Evolutionary conservation across 37 sponge, comb jelly and placozoan genomes (phyloP).

Genomic region (Amphimedon queenslandica): DNA sequence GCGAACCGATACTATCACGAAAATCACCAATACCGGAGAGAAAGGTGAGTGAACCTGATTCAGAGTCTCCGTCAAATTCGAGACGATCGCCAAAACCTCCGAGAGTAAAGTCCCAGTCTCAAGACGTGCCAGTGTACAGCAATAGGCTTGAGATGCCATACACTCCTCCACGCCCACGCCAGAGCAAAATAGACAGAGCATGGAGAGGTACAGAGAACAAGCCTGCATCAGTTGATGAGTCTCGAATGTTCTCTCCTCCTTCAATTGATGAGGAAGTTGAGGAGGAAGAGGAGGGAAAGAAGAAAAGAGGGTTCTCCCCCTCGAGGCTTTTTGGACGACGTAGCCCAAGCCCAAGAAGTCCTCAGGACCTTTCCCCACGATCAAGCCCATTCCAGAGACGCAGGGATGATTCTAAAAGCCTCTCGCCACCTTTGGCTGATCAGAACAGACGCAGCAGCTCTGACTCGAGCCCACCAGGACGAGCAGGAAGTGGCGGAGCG

Average conservation of each 20-base stretch:
- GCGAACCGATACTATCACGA: neutral
- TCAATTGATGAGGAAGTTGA: too few species aligned
- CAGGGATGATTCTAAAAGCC: neutral
- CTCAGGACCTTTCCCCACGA: neutral
- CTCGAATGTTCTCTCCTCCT: neutral
- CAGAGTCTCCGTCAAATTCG: neutral
- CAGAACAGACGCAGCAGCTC: neutral
- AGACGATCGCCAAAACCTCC: neutral
- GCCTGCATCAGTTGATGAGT: neutral
- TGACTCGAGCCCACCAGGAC: neutral
- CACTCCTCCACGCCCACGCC: neutral
- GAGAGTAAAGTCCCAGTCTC: neutral
- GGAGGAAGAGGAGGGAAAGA: too few species aligned
- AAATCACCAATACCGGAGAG: neutral
- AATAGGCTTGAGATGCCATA: neutral
- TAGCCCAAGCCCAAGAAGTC: neutral
- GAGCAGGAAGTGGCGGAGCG: neutral
- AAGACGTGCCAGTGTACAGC: too few species aligned
- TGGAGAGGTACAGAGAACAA: neutral
- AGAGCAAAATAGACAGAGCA: constrained; percentile 10
- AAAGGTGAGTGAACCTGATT: neutral
- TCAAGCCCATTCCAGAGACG: neutral
- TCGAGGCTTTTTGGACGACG: neutral
- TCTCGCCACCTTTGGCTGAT: neutral
- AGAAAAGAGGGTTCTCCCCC: too few species aligned